Conservation (phyloP, 2,113 vertebrate genomes). For the Arvicanthis niloticus region DNA sequence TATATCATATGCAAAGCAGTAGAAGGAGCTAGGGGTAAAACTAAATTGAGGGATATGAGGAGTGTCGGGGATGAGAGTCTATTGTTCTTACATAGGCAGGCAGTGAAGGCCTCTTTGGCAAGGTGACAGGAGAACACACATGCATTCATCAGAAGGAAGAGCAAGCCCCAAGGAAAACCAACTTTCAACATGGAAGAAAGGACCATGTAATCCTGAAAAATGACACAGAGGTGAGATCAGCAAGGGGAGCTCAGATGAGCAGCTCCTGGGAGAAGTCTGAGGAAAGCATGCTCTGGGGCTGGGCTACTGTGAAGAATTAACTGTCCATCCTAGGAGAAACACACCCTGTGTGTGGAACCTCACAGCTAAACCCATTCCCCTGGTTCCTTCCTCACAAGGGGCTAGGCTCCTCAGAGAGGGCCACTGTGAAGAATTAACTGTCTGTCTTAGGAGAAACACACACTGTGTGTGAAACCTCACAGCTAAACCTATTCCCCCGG, state of each 20-base stretch:
- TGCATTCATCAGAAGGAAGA: neutral
- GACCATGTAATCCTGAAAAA: neutral
- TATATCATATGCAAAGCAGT: neutral
- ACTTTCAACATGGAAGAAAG: neutral
- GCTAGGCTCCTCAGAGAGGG: neutral
- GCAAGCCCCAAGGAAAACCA: neutral
- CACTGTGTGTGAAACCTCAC: neutral
- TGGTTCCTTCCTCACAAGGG: neutral
- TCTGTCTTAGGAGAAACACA: too few relatives aligned
- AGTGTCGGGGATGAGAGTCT: neutral
- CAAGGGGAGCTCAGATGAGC: neutral
- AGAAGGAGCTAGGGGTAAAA: slow-evolving; percentile 3
- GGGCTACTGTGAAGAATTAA: neutral
- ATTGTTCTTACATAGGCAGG: neutral
- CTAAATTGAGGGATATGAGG: neutral
- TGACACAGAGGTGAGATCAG: neutral
- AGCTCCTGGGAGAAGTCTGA: neutral
- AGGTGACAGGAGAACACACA: neutral
- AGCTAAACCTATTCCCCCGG: neutral
- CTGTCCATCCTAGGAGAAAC: neutral
- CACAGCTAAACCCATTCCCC: neutral
- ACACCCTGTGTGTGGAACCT: neutral
- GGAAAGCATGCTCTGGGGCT: neutral
- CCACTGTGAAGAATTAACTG: too few relatives aligned
- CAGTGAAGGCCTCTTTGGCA: neutral